Evolutionary conservation across 2,888 invertebrate species (phyloP), one percentile per base, ranked within the genome.

Genomic region (Vannuccia rotundouncinata): DNA sequence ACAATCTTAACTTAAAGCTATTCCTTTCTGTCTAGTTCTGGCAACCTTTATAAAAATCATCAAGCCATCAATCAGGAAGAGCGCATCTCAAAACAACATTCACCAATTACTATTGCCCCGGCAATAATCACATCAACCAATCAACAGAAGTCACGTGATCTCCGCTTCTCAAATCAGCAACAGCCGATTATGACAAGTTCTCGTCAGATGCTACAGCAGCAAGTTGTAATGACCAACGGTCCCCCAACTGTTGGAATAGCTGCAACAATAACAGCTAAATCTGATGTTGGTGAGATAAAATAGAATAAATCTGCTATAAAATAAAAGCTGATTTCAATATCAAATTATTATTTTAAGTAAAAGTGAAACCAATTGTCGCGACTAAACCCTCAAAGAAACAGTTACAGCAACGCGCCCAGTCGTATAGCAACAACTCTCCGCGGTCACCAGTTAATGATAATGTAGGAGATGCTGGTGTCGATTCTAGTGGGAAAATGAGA

Each of bases 371-470:
- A 27, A 22, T 27, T 22, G 25, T 66, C 13, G 22, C 66, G 10
- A 66, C 66, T 13, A 66, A 66, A 66, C 66, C 66, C 66, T 5
- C 66, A 2, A 66, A 66, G 25, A 66, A 66, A 27, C 66, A 66
- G 25, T 2, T 2, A 5, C 10, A 22, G 5, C 66, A 66, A 22
- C 66, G 66, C 66, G 25, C 13, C 66, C 5, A 22, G 22, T n/a
- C 10, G 22, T 22, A 66, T 27, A 66, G 25, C 66, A 66, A 22
- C 25, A 66, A 66, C 66, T 2, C 5, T 27, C 25, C 66, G 10
- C 10, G 17, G 5, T n/a, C 66, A n/a, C n/a, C n/a, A n/a, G n/a
- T n/a, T n/a, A n/a, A n/a, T n/a, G n/a, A n/a, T 27, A 66, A 66
- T 2, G 25, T 17, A 13, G 66, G 25, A n/a, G 22, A 27, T 22